Conservation (phyloP, 2,888 invertebrate species). For the Schrankia costaestrigalis region DNA sequence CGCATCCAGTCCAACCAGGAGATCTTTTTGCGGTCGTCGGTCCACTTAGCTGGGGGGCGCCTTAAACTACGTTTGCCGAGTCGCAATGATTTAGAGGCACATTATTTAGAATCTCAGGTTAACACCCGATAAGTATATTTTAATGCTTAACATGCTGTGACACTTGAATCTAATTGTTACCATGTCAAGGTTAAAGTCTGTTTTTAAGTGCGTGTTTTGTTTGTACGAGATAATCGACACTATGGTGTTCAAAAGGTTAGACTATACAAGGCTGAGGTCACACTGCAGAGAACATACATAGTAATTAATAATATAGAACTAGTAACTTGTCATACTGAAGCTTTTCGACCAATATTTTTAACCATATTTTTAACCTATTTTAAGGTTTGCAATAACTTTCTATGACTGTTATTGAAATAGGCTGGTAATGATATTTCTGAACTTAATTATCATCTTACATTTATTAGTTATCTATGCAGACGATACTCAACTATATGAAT, state of each 20-base stretch:
- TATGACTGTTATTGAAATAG: slow-evolving; percentile 18
- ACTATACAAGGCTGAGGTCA: slow-evolving; percentile 15
- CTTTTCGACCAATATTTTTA: no score
- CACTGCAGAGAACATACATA: slow-evolving; percentile 8
- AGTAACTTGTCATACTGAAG: slow-evolving; percentile 6
- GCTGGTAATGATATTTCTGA: slow-evolving; percentile 25
- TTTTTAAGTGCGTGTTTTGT: slow-evolving; percentile 12
- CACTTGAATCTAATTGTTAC: slow-evolving; percentile 10
- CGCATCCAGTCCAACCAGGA: no score
- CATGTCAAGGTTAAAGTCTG: slow-evolving; percentile 14
- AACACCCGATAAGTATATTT: slow-evolving; percentile 1
- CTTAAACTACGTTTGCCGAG: no score
- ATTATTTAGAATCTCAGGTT: no score
- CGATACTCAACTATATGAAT: slow-evolving; percentile 40
- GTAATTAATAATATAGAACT: slow-evolving; percentile 12
- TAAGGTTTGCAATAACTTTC: slow-evolving; percentile 12
- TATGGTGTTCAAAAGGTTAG: slow-evolving; percentile 18
- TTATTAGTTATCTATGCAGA: slow-evolving; percentile 44
- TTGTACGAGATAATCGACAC: slow-evolving; percentile 8
- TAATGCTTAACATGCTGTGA: slow-evolving; percentile 3
- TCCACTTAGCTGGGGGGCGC: no score
- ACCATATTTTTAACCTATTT: no score
- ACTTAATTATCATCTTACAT: slow-evolving; percentile 35
- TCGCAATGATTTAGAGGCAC: no score
- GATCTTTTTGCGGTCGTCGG: no score